These are phyloP conservation scores for Tretioscincus oriximinensis DNA, from an alignment of 2,113 vertebrate genomes.

Conservation along the genomic window DNA sequence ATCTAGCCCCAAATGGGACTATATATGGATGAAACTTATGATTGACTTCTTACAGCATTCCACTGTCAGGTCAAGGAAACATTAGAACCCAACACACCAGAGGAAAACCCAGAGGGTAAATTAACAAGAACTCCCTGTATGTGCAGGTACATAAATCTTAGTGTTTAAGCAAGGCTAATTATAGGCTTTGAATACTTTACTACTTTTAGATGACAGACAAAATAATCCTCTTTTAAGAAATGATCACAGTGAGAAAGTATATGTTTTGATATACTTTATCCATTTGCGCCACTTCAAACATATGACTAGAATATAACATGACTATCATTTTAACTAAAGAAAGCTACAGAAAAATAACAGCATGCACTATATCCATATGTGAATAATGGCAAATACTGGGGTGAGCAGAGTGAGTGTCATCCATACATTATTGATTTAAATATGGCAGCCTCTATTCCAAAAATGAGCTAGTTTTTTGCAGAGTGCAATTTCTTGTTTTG, in stretches of 20 bases:
- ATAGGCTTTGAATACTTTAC: conserved; percentile 24
- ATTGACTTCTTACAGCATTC: not conserved
- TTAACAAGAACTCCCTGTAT: conserved; percentile 23
- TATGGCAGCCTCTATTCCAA: too few relatives aligned
- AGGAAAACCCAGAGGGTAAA: not conserved
- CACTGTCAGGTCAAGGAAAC: not conserved
- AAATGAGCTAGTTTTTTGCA: too few relatives aligned
- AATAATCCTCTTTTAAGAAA: conserved; percentile 17
- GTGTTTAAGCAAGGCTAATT: conserved; percentile 2
- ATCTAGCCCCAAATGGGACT: too few relatives aligned
- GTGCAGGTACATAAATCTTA: conserved; percentile 19
- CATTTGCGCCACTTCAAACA: not conserved
- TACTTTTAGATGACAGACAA: conserved; percentile 20
- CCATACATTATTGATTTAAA: too few relatives aligned
- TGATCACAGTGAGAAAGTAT: not conserved
- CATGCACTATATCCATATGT: too few relatives aligned
- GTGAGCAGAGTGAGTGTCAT: too few relatives aligned
- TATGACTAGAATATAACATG: not conserved
- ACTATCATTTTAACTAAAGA: conserved; percentile 24
- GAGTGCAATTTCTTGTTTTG: too few relatives aligned
- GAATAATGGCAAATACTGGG: too few relatives aligned
- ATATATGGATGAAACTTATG: too few relatives aligned
- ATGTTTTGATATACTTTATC: not conserved
- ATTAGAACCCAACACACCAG: conserved; percentile 16
- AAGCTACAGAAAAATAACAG: not conserved